Conservation (phyloP, 2,113 vertebrate genomes). For the Columba livia region DNA sequence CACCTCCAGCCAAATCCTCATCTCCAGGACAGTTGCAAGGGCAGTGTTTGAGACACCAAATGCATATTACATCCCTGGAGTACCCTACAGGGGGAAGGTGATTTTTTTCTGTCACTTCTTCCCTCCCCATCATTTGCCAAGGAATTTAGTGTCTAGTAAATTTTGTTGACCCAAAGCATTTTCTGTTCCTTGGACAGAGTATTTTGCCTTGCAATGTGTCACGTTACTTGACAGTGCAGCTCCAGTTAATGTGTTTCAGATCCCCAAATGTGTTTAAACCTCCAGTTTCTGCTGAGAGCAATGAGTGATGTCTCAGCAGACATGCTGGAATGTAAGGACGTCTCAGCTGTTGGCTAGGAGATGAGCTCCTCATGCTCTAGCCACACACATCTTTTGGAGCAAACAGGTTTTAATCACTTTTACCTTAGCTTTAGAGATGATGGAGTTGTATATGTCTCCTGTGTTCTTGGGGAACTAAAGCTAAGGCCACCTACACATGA, state of each 20-base stretch:
- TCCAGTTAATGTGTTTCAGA: neutral
- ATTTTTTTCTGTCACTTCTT: neutral
- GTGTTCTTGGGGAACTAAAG: neutral
- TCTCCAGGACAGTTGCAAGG: slow-evolving; percentile 50
- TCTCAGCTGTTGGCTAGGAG: neutral
- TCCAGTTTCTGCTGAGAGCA: neutral
- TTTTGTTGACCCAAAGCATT: neutral
- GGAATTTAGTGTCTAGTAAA: neutral
- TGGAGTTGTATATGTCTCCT: neutral
- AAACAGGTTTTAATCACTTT: neutral
- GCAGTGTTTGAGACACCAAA: slow-evolving; percentile 63
- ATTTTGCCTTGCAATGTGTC: neutral
- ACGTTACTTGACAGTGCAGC: neutral
- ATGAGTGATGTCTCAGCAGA: neutral
- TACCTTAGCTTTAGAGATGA: neutral
- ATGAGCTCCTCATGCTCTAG: neutral
- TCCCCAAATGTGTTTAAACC: neutral
- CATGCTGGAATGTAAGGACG: neutral
- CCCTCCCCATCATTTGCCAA: neutral
- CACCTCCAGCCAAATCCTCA: slow-evolving; percentile 25
- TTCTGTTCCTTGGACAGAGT: neutral
- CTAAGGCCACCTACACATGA: neutral
- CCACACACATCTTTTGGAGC: neutral
- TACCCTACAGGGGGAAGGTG: slow-evolving; percentile 72
- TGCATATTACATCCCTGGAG: slow-evolving; percentile 67